Evolutionary conservation across 2,888 invertebrate species (phyloP).

Genomic region (Gymnocheta viridis): DNA sequence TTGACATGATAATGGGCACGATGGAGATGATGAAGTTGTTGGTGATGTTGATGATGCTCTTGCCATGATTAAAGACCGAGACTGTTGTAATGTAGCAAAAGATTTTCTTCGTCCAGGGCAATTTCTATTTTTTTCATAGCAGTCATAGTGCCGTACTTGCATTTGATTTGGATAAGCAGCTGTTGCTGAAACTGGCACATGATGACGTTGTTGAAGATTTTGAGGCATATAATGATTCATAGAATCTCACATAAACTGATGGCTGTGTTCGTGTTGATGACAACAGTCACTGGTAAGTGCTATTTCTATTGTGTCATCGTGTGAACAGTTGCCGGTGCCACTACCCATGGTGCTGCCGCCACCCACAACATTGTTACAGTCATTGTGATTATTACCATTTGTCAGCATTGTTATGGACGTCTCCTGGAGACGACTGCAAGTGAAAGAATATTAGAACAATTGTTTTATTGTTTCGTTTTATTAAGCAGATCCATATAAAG

Average conservation of each 20-base stretch:
- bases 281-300: conserved; percentile 70
- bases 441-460: not conserved
- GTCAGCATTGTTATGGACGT: conserved; percentile 75
- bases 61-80: not conserved
- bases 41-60: not conserved
- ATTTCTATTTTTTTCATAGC: conserved; percentile 8
- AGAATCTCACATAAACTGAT: conserved; percentile 62
- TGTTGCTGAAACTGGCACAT: not conserved
- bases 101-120: conserved; percentile 24
- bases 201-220: conserved; percentile 5
- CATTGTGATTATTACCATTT: conserved; percentile 72
- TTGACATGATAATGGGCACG: conserved; percentile 6
- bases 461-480: not conserved
- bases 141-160: conserved; percentile 1
- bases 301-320: conserved; percentile 62
- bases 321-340: conserved; percentile 38
- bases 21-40: not conserved
- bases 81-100: not conserved
- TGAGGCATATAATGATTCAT: conserved; percentile 6
- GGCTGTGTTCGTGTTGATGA: conserved; percentile 63
- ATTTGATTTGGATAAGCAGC: not conserved
- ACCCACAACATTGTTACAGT: conserved; percentile 44
- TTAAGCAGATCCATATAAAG: too few species aligned
- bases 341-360: conserved; percentile 5
- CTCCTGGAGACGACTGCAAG: conserved; percentile 77